Conservation (phyloP, 2,797 vertebrate genomes). For the Ceryle rudis region DNA sequence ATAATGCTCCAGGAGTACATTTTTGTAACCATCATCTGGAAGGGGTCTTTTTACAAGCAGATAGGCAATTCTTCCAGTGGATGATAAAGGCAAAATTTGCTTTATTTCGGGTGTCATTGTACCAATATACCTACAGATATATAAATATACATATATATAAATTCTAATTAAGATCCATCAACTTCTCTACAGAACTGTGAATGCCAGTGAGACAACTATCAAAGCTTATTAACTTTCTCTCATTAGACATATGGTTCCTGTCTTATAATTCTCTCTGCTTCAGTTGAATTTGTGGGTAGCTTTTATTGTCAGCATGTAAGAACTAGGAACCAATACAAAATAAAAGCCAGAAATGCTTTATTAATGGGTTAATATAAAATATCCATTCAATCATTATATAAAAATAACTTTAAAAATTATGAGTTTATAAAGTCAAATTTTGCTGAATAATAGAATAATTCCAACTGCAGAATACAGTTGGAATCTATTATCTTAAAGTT, state of each 20-base stretch:
- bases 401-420: not conserved
- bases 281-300: not conserved
- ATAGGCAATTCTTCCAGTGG: slow-evolving; percentile 19
- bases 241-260: not conserved
- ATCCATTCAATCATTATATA: not conserved
- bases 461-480: not conserved
- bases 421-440: not conserved
- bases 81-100: slow-evolving; percentile 26
- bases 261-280: not conserved
- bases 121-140: not conserved
- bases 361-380: not conserved
- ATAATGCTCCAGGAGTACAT: slow-evolving; percentile 47
- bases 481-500: not conserved
- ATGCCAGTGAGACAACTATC: not conserved
- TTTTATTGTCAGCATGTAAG: not conserved
- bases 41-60: slow-evolving; percentile 12
- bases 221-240: not conserved
- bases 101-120: slow-evolving; percentile 10
- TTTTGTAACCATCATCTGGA: slow-evolving; percentile 57
- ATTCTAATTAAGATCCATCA: not conserved
- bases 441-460: no score
- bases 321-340: not conserved
- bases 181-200: not conserved
- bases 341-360: not conserved
- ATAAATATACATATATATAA: not conserved